These are phyloP conservation scores for Hesperia comma DNA, from an alignment of 2,888 invertebrate genomes.

Conservation along the genomic window DNA sequence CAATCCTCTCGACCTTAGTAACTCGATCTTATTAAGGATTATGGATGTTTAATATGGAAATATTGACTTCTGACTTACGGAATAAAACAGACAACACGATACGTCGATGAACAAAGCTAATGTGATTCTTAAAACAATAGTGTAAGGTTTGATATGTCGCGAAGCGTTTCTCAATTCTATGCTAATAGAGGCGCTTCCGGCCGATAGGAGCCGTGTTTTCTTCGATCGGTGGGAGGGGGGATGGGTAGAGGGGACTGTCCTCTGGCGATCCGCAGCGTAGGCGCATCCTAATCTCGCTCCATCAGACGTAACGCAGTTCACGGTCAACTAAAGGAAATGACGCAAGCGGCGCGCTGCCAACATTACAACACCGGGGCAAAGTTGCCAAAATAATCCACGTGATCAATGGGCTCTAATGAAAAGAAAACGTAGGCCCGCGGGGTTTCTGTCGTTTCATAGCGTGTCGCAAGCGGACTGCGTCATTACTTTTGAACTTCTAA, in stretches of 20 bases:
- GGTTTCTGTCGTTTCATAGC: constrained; percentile 6
- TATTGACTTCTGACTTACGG: constrained; percentile 30
- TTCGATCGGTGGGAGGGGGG: constrained; percentile 30
- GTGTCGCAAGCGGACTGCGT: constrained; percentile 20
- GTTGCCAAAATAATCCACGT: constrained; percentile 66
- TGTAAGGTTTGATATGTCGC: constrained; percentile 15
- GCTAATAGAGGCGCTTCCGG: constrained; percentile 34
- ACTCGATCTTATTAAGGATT: constrained; percentile 13
- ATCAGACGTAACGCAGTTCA: constrained; percentile 79
- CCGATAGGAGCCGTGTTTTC: constrained; percentile 31
- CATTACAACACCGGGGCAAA: constrained; percentile 63
- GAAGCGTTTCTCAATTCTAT: constrained; percentile 15
- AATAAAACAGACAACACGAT: constrained; percentile 17
- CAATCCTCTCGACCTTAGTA: neutral
- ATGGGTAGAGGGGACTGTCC: constrained; percentile 56
- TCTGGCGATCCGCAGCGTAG: constrained; percentile 56
- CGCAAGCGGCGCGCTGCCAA: constrained; percentile 70
- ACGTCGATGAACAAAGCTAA: neutral
- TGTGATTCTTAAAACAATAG: constrained; percentile 11
- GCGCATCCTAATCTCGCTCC: constrained; percentile 68
- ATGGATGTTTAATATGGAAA: constrained; percentile 27
- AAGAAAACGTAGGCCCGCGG: constrained; percentile 30
- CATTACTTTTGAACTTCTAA: constrained; percentile 1
- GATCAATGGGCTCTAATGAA: constrained; percentile 45
- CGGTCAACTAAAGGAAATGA: constrained; percentile 82